Evolutionary conservation across 2,113 vertebrate genomes (phyloP), one percentile per base, ranked within the genome.

Genomic region (Regulus satrapa): DNA sequence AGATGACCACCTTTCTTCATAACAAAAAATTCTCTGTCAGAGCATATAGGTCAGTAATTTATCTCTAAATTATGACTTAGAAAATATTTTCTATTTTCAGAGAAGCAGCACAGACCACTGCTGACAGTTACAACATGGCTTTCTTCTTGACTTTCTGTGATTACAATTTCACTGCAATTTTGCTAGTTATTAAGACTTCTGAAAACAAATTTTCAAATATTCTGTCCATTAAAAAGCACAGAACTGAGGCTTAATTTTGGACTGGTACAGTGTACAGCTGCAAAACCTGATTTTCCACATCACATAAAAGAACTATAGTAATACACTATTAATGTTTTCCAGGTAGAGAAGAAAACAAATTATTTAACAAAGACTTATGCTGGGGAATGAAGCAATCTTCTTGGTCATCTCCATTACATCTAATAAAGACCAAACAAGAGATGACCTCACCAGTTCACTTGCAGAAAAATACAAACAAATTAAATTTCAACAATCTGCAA

Each of bases 211-310:
- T 32, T 66, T 55, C 21, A 16, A 76, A 93, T 78, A 93, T 61
- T 88, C 56, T 13, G 3, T 14, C 51, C 52, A 83, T 45, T 77
- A 64, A 86, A 89, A 94, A 67, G 56, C 38, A 67, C 48, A 88
- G 59, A 96, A 94, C 24, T 24, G 55, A 93, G 40, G 48, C 40
- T 36, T 81, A 64, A 84, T 83, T 83, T 88, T 43, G 31, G 43
- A 88, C 45, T 73, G 56, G 82, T 36, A 85, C 31, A 77, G 52
- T 2, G 1, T 63, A 58, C 28, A 93, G 63, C 59, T 80, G 68
- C 72, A 95, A 94, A 97, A 94, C 83, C 41, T 86, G 78, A 90
- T 90, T 83, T 94, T 94, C 94, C 72, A 91, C 64, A 77, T 71
- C 72, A 84, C 48, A 38, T 23, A 55, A 62, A 92, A 34, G 72